These are phyloP conservation scores for Horisme vitalbata DNA, from an alignment of 2,888 invertebrate species.

Conservation along the genomic window DNA sequence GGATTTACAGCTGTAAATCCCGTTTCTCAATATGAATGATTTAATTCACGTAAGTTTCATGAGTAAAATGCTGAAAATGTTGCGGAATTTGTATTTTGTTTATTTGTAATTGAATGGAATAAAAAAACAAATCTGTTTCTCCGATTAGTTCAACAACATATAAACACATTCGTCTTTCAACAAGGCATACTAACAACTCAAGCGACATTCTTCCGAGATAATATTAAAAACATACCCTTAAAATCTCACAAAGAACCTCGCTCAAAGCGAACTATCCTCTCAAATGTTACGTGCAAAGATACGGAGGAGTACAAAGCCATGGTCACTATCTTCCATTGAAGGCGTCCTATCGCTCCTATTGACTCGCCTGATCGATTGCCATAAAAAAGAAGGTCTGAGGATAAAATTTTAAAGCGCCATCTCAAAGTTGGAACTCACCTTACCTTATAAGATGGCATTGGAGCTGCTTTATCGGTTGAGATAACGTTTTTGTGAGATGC, in stretches of 20 bases:
- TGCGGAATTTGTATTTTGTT: no score
- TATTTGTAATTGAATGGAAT: no score
- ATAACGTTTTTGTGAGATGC: slow-evolving; percentile 7
- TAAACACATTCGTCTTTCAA: no score
- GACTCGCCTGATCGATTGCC: slow-evolving; percentile 29
- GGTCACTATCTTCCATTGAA: slow-evolving; percentile 27
- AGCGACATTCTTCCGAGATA: no score
- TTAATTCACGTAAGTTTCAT: no score
- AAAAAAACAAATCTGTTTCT: no score
- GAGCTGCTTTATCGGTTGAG: slow-evolving; percentile 26
- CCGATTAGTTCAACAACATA: no score
- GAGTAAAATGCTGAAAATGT: no score
- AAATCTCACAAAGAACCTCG: slow-evolving; percentile 8
- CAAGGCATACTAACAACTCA: no score
- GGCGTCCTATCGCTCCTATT: slow-evolving; percentile 26
- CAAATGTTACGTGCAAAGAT: slow-evolving; percentile 14
- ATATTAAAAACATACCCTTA: neutral
- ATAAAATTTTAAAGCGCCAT: slow-evolving; percentile 37
- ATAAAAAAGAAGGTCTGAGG: slow-evolving; percentile 30
- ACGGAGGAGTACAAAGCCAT: slow-evolving; percentile 11
- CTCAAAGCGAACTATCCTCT: slow-evolving; percentile 5
- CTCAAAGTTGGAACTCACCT: slow-evolving; percentile 29
- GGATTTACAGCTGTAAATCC: no score
- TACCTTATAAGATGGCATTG: slow-evolving; percentile 29
- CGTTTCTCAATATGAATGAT: no score